These are phyloP conservation scores for Staurois parvus DNA, from an alignment of 2,797 vertebrate species.

Conservation along the genomic window DNA sequence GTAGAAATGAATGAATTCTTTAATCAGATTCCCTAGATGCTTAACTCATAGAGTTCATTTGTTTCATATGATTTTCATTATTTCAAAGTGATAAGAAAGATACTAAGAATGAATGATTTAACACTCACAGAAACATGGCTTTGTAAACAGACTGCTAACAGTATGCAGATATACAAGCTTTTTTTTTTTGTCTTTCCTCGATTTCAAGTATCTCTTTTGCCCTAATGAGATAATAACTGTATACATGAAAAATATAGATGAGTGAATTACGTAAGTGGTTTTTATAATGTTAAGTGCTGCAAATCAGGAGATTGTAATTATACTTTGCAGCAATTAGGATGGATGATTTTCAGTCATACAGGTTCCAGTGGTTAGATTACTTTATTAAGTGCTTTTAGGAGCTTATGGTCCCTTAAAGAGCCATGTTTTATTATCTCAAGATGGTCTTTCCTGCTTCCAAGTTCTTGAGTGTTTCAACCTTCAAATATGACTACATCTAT, in stretches of 20 bases:
- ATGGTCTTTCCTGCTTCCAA: not conserved
- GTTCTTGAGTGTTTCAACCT: not conserved
- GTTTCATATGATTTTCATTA: not conserved
- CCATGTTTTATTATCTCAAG: not conserved
- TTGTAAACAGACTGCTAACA: constrained; percentile 1
- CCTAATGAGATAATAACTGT: constrained; percentile 47
- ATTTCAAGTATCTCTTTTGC: constrained; percentile 42
- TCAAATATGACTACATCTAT: not conserved
- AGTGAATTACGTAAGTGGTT: constrained; percentile 41
- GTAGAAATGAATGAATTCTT: not conserved
- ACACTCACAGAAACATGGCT: not conserved
- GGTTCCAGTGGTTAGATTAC: constrained; percentile 45
- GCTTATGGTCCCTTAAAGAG: constrained; percentile 4
- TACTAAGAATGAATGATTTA: not conserved
- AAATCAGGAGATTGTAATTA: constrained; percentile 46
- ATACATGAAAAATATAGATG: constrained; percentile 53
- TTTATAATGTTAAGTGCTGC: constrained; percentile 53
- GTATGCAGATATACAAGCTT: not conserved
- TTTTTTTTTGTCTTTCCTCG: constrained; percentile 12
- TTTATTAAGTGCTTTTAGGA: constrained; percentile 28
- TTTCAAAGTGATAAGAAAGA: not conserved
- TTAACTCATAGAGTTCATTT: not conserved
- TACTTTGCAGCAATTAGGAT: constrained; percentile 28
- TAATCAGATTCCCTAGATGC: not conserved
- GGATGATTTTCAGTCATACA: constrained; percentile 34